Evolutionary conservation across 2,113 vertebrate genomes (phyloP).

Genomic region (mouse (Mus musculus)): GRCm39 chr12:15871501-15872000

Average conservation of each 20-base stretch:
- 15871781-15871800: not conserved
- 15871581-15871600: not conserved
- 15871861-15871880: not conserved
- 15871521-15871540: not conserved
- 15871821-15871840: not conserved
- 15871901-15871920: not conserved
- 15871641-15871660: not conserved
- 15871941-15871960: not conserved
- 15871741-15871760: not conserved
- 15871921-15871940: not conserved
- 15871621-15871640: not conserved
- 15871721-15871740: not conserved
- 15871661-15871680: not conserved
- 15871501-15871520: not conserved
- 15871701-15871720: not conserved
- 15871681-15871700: not conserved
- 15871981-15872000: not conserved
- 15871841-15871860: not conserved
- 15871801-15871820: not conserved
- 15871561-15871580: not conserved
- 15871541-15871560: not conserved
- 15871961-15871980: not conserved
- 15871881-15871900: not conserved
- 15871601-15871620: not conserved
- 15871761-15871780: not conserved